Conservation (phyloP, 2,888 invertebrate species). For the Lepidocyrtinus sp. region DNA sequence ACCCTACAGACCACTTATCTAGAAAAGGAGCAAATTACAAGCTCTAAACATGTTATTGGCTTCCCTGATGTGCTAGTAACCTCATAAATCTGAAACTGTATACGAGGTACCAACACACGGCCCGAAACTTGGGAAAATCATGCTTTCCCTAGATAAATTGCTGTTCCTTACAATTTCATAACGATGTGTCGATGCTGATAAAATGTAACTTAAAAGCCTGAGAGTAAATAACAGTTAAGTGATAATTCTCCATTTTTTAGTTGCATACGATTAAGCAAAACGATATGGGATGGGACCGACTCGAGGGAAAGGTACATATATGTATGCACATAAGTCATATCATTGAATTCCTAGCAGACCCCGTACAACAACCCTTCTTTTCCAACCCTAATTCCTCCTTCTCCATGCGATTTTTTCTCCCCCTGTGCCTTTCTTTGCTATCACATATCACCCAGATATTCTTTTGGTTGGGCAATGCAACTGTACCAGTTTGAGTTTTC, state of each 20-base stretch:
- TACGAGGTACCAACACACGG: background rate
- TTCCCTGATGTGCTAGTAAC: background rate
- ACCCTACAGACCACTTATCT: background rate
- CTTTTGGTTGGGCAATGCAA: slow-evolving; percentile 30
- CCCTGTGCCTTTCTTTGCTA: slow-evolving; percentile 4
- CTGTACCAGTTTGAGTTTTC: background rate
- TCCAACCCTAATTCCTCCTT: slow-evolving; percentile 35
- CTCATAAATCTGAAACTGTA: background rate
- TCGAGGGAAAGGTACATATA: background rate
- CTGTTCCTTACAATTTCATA: background rate
- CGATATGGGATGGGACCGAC: background rate
- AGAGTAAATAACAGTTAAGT: background rate
- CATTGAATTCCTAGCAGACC: too few relatives aligned
- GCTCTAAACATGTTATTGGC: background rate
- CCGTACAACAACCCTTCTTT: slow-evolving; percentile 46
- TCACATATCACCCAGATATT: slow-evolving; percentile 45
- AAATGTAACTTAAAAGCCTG: too few relatives aligned
- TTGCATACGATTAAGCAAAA: background rate
- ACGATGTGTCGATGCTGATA: background rate
- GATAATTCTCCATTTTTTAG: too few relatives aligned
- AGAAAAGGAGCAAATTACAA: background rate
- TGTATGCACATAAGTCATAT: too few relatives aligned
- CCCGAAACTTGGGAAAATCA: background rate
- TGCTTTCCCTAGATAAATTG: background rate
- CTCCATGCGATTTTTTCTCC: background rate